phyloP scores from a whole-genome alignment of 2,113 vertebrate genomes.

The Candoia aspera region DNA sequence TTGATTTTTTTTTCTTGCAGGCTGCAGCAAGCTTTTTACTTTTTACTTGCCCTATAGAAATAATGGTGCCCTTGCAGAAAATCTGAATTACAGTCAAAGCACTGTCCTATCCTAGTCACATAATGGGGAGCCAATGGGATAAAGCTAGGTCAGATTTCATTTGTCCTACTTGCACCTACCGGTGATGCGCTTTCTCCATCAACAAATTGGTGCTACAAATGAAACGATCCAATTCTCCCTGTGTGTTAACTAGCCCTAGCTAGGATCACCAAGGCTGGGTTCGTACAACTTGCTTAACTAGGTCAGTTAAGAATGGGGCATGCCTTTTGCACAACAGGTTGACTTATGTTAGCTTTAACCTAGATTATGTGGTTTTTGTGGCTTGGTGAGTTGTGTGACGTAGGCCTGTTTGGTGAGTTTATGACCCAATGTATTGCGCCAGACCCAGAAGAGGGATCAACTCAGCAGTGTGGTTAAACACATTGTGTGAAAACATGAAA shows the following conservation, averaged over 20 bases:
- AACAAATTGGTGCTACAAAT: not conserved
- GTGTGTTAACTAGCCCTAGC: too few relatives aligned
- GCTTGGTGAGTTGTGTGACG: too few relatives aligned
- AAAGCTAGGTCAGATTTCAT: slow-evolving; percentile 31
- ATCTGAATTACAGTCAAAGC: slow-evolving; percentile 37
- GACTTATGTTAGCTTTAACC: too few relatives aligned
- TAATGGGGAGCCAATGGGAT: slow-evolving; percentile 30
- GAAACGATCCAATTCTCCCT: too few relatives aligned
- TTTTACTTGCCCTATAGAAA: slow-evolving; percentile 42
- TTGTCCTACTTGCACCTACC: slow-evolving; percentile 21
- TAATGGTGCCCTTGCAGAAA: slow-evolving; percentile 29
- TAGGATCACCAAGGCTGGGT: not conserved
- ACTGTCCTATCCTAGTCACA: slow-evolving; percentile 23
- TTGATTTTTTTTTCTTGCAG: slow-evolving; percentile 38
- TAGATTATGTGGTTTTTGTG: too few relatives aligned
- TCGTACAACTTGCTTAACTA: not conserved
- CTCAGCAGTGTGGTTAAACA: too few relatives aligned
- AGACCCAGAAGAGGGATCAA: too few relatives aligned
- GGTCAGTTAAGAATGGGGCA: not conserved
- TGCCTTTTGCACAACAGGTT: too few relatives aligned
- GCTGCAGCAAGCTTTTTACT: not conserved
- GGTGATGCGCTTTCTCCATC: too few relatives aligned
- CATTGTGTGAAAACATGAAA: too few relatives aligned
- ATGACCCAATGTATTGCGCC: too few relatives aligned
- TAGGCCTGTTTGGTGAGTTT: too few relatives aligned